These are phyloP conservation scores for Lycophotia porphyrea DNA, from an alignment of 2,888 invertebrate species.

Conservation along the genomic window DNA sequence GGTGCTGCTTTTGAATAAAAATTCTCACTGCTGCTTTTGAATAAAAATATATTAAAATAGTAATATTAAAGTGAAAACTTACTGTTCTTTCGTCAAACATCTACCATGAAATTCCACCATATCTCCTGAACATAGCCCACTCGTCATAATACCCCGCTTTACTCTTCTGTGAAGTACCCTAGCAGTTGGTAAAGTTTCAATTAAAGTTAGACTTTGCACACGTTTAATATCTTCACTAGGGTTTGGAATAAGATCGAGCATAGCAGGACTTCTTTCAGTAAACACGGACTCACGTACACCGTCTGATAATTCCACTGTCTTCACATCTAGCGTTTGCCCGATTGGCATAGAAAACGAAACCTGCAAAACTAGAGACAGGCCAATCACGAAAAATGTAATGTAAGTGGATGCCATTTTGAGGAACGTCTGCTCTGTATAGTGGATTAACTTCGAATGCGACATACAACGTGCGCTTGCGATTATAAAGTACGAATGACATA, in stretches of 20 bases:
- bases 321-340: not conserved
- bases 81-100: not conserved
- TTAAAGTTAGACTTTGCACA: not conserved
- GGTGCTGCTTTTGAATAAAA: no score
- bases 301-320: not conserved
- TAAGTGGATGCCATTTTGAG: not conserved
- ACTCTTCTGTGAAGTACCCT: not conserved
- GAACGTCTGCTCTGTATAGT: not conserved
- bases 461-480: not conserved
- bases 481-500: not conserved
- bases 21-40: no score
- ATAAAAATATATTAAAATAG: not conserved
- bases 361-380: not conserved
- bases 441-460: not conserved
- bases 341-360: not conserved
- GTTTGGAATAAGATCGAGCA: not conserved
- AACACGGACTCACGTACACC: not conserved
- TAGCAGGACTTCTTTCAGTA: not conserved
- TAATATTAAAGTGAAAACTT: conserved; percentile 4
- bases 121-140: not conserved
- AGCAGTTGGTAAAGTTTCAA: not conserved
- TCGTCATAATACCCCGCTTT: not conserved
- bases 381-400: not conserved
- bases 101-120: rapidly evolving
- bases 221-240: not conserved